These are phyloP conservation scores for Melanogrammus aeglefinus DNA, from an alignment of 2,797 vertebrate genomes.

Conservation along the genomic window DNA sequence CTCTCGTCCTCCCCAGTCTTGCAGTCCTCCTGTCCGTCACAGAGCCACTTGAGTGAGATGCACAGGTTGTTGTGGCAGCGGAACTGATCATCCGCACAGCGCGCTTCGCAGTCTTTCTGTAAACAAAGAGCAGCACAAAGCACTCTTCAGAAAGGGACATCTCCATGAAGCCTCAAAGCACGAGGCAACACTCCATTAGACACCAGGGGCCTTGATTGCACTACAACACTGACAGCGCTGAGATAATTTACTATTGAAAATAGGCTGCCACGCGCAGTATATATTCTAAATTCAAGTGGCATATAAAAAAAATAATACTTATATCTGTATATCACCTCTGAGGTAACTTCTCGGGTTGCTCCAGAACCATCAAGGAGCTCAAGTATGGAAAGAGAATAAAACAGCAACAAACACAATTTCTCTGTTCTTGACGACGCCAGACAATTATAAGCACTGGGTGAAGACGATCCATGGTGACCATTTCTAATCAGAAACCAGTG, in stretches of 20 bases:
- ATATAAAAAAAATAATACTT: background rate
- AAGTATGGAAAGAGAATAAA: background rate
- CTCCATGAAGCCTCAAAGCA: background rate
- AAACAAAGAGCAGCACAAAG: slow-evolving; percentile 10
- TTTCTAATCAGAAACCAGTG: background rate
- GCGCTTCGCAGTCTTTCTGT: slow-evolving; percentile 91
- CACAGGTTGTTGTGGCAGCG: slow-evolving; percentile 92
- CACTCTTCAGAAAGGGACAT: background rate
- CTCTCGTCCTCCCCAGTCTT: slow-evolving; percentile 94
- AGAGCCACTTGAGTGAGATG: slow-evolving; percentile 90
- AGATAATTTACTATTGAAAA: background rate
- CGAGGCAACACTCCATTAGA: background rate
- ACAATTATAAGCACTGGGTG: background rate
- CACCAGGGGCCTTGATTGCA: background rate
- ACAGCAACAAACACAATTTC: background rate
- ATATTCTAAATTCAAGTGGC: background rate
- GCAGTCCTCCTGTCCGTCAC: slow-evolving; percentile 94
- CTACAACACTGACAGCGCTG: background rate
- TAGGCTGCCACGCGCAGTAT: no score
- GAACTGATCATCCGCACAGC: slow-evolving; percentile 91
- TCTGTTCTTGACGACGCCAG: background rate
- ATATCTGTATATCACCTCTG: background rate
- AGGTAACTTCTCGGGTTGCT: background rate
- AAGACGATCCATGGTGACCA: background rate
- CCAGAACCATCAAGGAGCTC: background rate